These are phyloP conservation scores for Terrapene triunguis DNA, from an alignment of 2,113 vertebrate genomes.

Conservation along the genomic window DNA sequence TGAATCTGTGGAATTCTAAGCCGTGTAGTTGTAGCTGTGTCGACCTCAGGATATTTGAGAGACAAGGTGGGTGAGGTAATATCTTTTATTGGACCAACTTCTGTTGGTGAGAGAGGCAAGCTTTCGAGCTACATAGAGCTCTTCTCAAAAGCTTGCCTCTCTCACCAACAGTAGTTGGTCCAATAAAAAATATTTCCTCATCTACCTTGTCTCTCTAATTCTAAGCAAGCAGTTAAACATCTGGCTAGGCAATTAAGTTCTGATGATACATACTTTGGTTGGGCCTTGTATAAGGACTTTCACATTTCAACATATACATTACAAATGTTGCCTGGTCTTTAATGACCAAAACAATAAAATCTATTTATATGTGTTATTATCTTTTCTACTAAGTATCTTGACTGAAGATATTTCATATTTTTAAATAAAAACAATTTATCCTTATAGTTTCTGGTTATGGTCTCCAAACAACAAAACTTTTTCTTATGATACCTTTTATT, in stretches of 20 bases:
- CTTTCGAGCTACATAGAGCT: background rate
- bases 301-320: background rate
- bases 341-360: background rate
- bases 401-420: constrained; percentile 40
- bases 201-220: background rate
- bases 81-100: too few species aligned
- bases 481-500: background rate
- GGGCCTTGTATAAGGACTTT: background rate
- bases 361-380: background rate
- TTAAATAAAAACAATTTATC: constrained; percentile 41
- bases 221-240: background rate
- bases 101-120: too few species aligned
- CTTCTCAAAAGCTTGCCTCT: background rate
- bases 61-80: too few species aligned
- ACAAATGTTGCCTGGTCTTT: background rate
- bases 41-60: too few species aligned
- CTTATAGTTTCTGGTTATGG: background rate
- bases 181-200: background rate
- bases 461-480: constrained; percentile 61
- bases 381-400: constrained; percentile 49
- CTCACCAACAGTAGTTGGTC: background rate
- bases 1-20: too few species aligned
- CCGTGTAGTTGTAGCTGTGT: too few species aligned
- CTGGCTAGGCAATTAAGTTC: background rate
- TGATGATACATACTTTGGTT: background rate